Base-by-base conservation (phyloP, 2,797 vertebrate genomes). In the Leptatherina wallacei region DNA sequence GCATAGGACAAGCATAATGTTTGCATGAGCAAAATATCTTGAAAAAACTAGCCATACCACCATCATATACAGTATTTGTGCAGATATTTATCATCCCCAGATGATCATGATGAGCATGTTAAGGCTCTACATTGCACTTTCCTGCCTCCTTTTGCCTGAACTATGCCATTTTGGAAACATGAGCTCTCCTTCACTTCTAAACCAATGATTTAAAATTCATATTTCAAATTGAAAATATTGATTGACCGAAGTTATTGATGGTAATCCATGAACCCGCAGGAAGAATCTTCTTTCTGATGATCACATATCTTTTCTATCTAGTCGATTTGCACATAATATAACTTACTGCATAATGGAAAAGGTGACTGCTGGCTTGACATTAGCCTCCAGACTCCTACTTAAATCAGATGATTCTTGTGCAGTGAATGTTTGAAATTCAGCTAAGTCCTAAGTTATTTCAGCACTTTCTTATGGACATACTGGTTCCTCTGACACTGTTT, bases 401-500 rank as follows among this genome's bases (percentile, higher is more conserved):
- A 20, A 66, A 54, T 18, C 1, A 30, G 7, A 18, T 33, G 55
- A 61, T 56, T 63, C 42, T 30, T 40, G 0, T 16, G 33, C 24
- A 44, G 10, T 24, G 42, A 16, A 11, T 44, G 14, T 16, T 13
- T 36, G 40, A 42, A 42, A 42, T 8, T 47, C 44, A 47, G 40
- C 40, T 18, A 16, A 44, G 7, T 40, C 7, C 33, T n/a, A 8
- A 4, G 38, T 14, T 35, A 35, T 35, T 42, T 42, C 14, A 42
- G 13, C 40, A 42, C 40, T 42, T 42, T 9, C 7, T 49, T 2
- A 22, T 54, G 24, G 13, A 54, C 24, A 14, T 6, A 14, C 24
- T 6, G 13, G 24, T 12, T 27, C 22, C 12, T 74, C 40, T 77
- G 44, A 2, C 70, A 61, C 69, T 32, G 9, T 72, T 8, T 30